A percentile compares a stretch with the other conserved stretches of the same genome.
These are phyloP conservation scores for Pseudocheirus occidentalis DNA, from an alignment of 2,797 vertebrate genomes.

Conservation along the genomic window DNA sequence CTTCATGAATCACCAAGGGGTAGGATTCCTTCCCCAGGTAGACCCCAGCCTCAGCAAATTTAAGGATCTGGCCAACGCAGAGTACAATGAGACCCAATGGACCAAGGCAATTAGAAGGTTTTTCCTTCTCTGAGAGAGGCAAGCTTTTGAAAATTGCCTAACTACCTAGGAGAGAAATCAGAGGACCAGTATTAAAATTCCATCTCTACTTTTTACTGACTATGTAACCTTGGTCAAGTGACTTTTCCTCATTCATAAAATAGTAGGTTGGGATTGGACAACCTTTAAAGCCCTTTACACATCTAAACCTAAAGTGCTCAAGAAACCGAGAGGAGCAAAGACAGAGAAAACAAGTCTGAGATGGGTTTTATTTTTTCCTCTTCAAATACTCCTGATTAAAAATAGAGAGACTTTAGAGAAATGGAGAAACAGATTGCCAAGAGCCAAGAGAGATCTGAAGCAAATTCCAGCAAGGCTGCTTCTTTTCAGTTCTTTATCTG, in stretches of 20 bases:
- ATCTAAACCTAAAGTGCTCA: neutral
- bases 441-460: slow-evolving; percentile 67
- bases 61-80: neutral
- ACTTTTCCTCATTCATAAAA: neutral
- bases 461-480: slow-evolving; percentile 54
- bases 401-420: slow-evolving; percentile 54
- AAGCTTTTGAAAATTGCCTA: neutral
- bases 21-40: neutral
- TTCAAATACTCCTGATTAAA: slow-evolving; percentile 60
- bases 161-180: slow-evolving; percentile 12
- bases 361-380: neutral
- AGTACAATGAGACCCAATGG: neutral
- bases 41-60: neutral
- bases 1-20: neutral
- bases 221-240: neutral
- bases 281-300: neutral
- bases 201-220: neutral
- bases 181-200: neutral
- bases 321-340: neutral
- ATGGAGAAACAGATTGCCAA: slow-evolving; percentile 42
- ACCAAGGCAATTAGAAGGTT: neutral
- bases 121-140: neutral
- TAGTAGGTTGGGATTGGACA: neutral
- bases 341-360: neutral
- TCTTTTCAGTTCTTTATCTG: slow-evolving; percentile 78